Percentiles rank a stretch among this genome's conserved stretches.
These are phyloP conservation scores for Drosophila rubida DNA, from an alignment of 2,888 invertebrate species.

Conservation along the genomic window DNA sequence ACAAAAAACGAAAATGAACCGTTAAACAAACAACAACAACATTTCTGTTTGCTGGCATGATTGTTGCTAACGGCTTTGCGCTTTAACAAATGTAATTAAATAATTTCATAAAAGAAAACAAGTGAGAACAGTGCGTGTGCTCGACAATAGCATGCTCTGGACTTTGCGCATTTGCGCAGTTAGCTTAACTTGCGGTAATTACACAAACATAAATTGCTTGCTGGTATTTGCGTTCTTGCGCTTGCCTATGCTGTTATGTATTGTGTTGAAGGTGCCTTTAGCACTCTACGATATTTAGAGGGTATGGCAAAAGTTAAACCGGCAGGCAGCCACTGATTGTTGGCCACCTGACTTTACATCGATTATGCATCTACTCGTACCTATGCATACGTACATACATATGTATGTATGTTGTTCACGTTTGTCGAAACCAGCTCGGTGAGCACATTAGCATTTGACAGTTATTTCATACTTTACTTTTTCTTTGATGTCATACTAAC, in stretches of 20 bases:
- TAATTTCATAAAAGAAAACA: slow-evolving; percentile 18
- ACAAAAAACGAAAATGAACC: slow-evolving; percentile 5
- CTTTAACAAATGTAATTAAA: slow-evolving; percentile 3
- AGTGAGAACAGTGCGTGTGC: background rate
- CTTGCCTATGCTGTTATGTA: too few relatives aligned
- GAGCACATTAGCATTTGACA: slow-evolving; percentile 52
- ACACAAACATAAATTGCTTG: background rate
- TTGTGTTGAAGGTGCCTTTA: background rate
- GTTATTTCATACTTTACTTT: slow-evolving; percentile 32
- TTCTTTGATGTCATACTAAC: slow-evolving; percentile 10
- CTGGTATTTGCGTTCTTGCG: background rate
- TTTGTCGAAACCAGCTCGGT: slow-evolving; percentile 44
- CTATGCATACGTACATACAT: background rate
- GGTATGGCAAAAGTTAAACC: background rate
- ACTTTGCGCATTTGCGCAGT: background rate
- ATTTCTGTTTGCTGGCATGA: slow-evolving; percentile 12
- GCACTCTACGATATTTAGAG: background rate
- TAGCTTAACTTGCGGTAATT: background rate
- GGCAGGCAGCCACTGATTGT: background rate
- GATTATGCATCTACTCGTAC: background rate
- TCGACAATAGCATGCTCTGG: background rate
- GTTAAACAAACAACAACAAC: slow-evolving; percentile 9
- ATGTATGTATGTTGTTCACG: background rate
- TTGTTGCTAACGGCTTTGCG: slow-evolving; percentile 30
- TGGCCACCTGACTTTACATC: background rate